Base-by-base conservation (phyloP, 2,113 vertebrate species). In the Nannobrachium achirus region DNA sequence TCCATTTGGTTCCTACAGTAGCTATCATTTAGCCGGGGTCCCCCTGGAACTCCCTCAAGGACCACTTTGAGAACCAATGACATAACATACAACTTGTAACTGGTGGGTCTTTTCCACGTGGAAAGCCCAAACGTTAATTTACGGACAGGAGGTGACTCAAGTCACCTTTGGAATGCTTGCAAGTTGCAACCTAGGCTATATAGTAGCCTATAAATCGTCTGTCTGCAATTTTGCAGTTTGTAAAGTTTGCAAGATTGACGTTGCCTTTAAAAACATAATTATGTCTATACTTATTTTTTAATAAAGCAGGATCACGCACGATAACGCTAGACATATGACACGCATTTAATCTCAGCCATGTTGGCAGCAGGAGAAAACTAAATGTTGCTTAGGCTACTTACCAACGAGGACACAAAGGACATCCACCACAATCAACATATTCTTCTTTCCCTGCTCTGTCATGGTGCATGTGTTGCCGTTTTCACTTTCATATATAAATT, bases 321-420 rank as follows among this genome's bases (percentile, higher is more conserved):
- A 19, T 7, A 46, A 50, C n/a, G n/a, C n/a, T 33, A 16, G 55
- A 15, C 4, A 42, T n/a, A 41, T 18, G 0, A 10, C 13, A 1
- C 15, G 58, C 2, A 13, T 56, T 33, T 52, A 0, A 3, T 58
- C 71, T 73, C 67, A 85, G 75, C 82, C 84, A 82, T 75, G 7
- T 82, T 79, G 71, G 25, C 11, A 51, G n/a, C 7, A 66, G 19
- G 33, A 57, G 10, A 8, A 42, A 14, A 52, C 45, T 7, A 16
- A 14, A 41, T 3, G 25, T 0, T 56, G 51, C 25, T 33, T 2
- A n/a, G n/a, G n/a, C n/a, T 1, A 87, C 95, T 96, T 82, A 97
- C 95, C 95, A 38, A 93, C 87, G 73, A 93, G 63, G 66, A 96
- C 84, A 78, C 94, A 96, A 4, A 96, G 91, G 75, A 96, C 75